Conservation (phyloP, 2,113 vertebrate species). For the Campylomormyrus tamandua region DNA sequence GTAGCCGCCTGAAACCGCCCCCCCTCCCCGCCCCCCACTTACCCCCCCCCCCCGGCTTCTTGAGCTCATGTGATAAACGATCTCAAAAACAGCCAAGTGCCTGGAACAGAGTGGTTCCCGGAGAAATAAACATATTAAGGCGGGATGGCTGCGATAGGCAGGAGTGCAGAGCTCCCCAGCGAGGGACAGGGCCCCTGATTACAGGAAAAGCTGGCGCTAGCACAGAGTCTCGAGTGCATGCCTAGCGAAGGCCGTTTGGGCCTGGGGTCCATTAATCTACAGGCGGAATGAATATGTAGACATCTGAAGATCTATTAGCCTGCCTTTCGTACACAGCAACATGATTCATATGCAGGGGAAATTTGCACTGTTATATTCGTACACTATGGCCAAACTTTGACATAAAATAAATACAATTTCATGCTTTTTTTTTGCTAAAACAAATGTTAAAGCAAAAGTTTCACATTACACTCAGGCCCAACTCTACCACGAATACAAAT, state of each 20-base stretch:
- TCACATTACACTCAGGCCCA: not conserved
- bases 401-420: not conserved
- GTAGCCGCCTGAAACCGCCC: not conserved
- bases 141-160: not conserved
- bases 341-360: not conserved
- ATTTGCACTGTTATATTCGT: not conserved
- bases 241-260: not conserved
- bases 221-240: not conserved
- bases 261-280: not conserved
- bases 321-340: not conserved
- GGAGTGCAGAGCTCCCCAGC: not conserved
- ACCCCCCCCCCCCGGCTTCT: not conserved
- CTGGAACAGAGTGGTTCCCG: too few relatives aligned
- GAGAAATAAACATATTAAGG: too few relatives aligned
- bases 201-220: conserved; percentile 6
- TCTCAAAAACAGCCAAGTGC: too few relatives aligned
- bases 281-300: not conserved
- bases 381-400: not conserved
- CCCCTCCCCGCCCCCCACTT: not conserved
- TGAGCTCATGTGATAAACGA: not conserved
- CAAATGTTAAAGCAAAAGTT: not conserved
- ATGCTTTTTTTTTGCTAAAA: not conserved
- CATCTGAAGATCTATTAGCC: not conserved
- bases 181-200: conserved; percentile 16
- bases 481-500: not conserved